phyloP scores from a whole-genome alignment of 2,797 vertebrate species.

The Stomatorhinus walkeri region DNA sequence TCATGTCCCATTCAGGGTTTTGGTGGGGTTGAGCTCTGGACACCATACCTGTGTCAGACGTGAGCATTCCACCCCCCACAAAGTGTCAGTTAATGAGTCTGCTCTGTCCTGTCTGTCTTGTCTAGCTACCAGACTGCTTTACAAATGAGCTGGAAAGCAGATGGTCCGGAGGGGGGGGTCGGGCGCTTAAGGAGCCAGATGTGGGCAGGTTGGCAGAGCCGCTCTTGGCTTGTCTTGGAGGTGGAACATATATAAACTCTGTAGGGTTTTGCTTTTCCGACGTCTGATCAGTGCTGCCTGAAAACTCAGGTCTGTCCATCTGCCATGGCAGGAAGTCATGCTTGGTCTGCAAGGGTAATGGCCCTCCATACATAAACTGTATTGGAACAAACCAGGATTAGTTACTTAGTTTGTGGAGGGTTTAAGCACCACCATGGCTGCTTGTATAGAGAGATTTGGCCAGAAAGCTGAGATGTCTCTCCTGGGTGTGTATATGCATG shows the following conservation, averaged over 20 bases:
- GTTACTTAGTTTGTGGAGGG: not conserved
- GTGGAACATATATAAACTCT: not conserved
- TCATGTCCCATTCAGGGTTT: not conserved
- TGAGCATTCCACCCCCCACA: not conserved
- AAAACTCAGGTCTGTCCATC: not conserved
- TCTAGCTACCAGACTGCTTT: not conserved
- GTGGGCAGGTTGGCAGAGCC: not conserved
- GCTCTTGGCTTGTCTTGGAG: not conserved
- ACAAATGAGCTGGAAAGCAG: not conserved
- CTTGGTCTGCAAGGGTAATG: not conserved
- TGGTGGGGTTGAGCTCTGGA: not conserved
- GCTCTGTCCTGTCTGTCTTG: not conserved
- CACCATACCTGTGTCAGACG: not conserved
- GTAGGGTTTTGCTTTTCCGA: not conserved
- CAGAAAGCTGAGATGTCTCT: not conserved
- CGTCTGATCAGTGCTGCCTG: not conserved
- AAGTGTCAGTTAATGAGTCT: not conserved
- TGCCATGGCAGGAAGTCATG: not conserved
- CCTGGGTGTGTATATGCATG: not conserved
- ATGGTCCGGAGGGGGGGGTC: not conserved
- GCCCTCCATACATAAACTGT: not conserved
- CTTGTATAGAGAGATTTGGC: not conserved
- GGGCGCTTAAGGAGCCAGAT: not conserved
- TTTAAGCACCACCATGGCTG: not conserved
- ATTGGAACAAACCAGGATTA: not conserved